Base-by-base conservation (phyloP, 1,140 invertebrate genomes). In the Anoplophora glabripennis region DNA sequence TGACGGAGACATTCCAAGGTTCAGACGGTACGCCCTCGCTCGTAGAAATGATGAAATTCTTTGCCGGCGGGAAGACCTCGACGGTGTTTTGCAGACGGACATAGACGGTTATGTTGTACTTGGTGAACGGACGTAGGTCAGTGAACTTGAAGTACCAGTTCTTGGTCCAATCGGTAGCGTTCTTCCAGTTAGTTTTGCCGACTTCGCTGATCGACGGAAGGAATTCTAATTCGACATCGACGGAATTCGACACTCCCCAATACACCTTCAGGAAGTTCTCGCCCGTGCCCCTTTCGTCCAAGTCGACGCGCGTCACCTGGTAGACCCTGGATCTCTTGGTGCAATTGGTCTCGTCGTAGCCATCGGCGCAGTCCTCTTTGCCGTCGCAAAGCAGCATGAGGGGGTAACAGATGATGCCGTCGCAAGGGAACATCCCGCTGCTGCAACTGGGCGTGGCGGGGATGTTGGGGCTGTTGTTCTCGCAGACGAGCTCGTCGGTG, bases 81-180 rank as follows among this genome's bases (percentile, higher is more conserved):
- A 76, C 73, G 0, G 70, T 75, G 58, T 76, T 76, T 61, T 81
- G 81, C 5, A 83, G 65, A 46, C 81, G 76, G 0, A 89, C 85
- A 69, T 87, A 92, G 7, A 93, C 85, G 0, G 88, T 91, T 42
- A 92, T 76, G 65, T 91, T 90, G 69, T 93, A 93, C 1, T 76
- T 72, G 0, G 89, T 91, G 63, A 78, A 89, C 0, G 91, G 84
- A 57, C 82, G 76, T 1, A 93, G 75, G 53, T 82, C 74, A 0
- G 75, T 82, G 66, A 93, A 90, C 51, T 77, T 79, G 69, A 80
- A 83, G 14, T 77, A 73, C 2, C 70, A 77, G 2, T 76, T 73
- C 5, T 79, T 72, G 38, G 76, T 81, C 86, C 84, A 87, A 33
- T 21, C 21, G 4, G 68, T 79, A 12, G 75, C 70, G 67, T 87